phyloP scores from a whole-genome alignment of 1,140 invertebrate genomes.

The Pseudomyrmex cubaensis region DNA sequence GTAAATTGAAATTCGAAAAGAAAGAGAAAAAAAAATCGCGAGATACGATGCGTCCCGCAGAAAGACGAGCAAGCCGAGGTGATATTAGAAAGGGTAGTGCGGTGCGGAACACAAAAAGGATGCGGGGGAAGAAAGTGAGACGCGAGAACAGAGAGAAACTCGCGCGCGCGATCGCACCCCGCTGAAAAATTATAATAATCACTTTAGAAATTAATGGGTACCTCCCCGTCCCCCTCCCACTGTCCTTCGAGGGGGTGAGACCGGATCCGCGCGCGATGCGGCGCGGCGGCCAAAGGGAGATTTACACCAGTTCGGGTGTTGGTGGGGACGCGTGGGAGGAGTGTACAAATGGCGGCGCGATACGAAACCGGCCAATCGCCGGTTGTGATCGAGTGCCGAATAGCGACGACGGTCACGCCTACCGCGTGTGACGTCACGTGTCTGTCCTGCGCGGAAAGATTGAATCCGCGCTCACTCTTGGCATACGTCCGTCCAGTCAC shows the following conservation, averaged over 20 bases:
- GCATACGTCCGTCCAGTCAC: conserved; percentile 76
- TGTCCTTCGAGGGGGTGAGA: neutral
- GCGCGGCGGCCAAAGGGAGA: neutral
- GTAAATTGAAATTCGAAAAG: conserved; percentile 68
- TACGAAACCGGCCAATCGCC: conserved; percentile 71
- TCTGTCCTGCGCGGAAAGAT: conserved; percentile 58
- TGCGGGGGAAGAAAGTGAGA: neutral
- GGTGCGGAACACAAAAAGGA: neutral
- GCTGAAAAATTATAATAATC: conserved; percentile 81
- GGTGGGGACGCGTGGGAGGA: conserved; percentile 60
- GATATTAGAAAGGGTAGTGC: neutral
- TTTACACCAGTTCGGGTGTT: conserved; percentile 29
- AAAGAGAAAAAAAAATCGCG: conserved; percentile 54
- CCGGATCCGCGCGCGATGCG: conserved; percentile 41
- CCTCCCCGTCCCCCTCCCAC: conserved; percentile 15
- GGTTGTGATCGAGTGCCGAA: conserved; percentile 64
- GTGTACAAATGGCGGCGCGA: conserved; percentile 77
- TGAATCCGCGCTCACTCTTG: conserved; percentile 43
- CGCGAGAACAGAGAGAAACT: conserved; percentile 39
- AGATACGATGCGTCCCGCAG: neutral
- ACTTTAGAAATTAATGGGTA: conserved; percentile 82
- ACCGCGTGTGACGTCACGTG: conserved; percentile 74
- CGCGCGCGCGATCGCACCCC: conserved; percentile 3
- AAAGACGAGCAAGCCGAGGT: neutral
- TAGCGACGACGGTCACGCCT: conserved; percentile 69